phyloP scores from a whole-genome alignment of 2,113 vertebrate species.

The Dunckerocampus dactyliophorus region DNA sequence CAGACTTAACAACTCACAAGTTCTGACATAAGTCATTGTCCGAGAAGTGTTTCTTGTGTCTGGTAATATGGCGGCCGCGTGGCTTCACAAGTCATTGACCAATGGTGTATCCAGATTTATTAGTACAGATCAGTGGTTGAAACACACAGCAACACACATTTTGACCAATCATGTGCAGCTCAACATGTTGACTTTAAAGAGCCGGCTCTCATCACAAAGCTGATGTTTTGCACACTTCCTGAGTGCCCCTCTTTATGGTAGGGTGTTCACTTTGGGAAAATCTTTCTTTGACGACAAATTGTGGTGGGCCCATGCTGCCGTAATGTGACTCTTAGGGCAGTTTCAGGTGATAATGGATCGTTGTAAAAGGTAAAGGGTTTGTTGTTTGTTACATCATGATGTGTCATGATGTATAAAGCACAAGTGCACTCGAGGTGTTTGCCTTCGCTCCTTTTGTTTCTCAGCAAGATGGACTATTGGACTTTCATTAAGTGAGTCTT shows the following conservation, averaged over 20 bases:
- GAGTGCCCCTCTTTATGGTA: neutral
- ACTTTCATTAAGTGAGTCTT: conserved; percentile 28
- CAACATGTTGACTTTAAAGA: too few relatives aligned
- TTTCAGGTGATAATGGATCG: neutral
- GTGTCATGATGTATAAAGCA: neutral
- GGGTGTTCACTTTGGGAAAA: neutral
- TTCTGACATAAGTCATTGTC: too few relatives aligned
- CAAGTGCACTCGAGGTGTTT: too few relatives aligned
- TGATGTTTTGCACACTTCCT: conserved; percentile 42
- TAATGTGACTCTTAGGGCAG: neutral
- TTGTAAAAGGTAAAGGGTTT: conserved; percentile 21
- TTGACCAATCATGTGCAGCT: too few relatives aligned
- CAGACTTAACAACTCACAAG: too few relatives aligned
- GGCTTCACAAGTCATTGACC: too few relatives aligned
- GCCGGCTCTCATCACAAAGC: neutral
- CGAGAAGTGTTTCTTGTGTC: too few relatives aligned
- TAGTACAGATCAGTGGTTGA: too few relatives aligned
- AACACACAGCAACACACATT: too few relatives aligned
- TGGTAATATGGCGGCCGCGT: too few relatives aligned
- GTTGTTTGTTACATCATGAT: conserved; percentile 39
- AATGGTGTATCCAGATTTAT: too few relatives aligned
- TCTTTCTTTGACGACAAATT: neutral
- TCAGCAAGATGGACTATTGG: conserved; percentile 29
- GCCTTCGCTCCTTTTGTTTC: neutral
- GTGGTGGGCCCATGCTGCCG: too few relatives aligned